A percentile compares a stretch with the other conserved stretches of the same genome.
Conservation (phyloP, 2,888 invertebrate genomes). For the Chaetoderma sp. region DNA sequence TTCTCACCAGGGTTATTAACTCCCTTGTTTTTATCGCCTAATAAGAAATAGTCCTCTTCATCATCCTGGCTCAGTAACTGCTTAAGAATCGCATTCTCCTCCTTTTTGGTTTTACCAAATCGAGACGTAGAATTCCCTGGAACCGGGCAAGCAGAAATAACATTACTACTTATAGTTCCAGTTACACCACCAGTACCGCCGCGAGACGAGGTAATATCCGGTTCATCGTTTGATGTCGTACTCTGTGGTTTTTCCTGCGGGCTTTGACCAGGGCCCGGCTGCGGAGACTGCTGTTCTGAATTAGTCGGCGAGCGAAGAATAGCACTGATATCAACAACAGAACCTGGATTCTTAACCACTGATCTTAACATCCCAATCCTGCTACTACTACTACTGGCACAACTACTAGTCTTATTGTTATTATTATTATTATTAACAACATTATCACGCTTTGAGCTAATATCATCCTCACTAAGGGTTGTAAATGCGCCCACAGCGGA, state of each 20-base stretch:
- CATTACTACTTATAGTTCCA: neutral
- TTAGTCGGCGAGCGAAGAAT: constrained; percentile 49
- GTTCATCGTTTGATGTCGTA: constrained; percentile 58
- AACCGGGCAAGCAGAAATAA: too few relatives aligned
- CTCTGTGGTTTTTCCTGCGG: constrained; percentile 63
- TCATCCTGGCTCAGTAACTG: constrained; percentile 79
- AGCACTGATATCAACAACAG: too few relatives aligned
- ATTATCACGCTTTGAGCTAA: too few relatives aligned
- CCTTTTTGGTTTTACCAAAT: constrained; percentile 17
- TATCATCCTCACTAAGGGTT: neutral
- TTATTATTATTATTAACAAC: too few relatives aligned
- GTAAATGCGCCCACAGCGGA: too few relatives aligned
- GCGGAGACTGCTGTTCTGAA: constrained; percentile 55
- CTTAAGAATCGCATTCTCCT: constrained; percentile 64
- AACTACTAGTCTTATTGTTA: too few relatives aligned
- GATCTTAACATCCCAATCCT: neutral
- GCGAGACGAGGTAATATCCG: constrained; percentile 29
- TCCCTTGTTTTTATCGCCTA: constrained; percentile 70
- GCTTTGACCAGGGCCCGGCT: constrained; percentile 57
- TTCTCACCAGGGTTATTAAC: neutral
- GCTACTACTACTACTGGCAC: neutral
- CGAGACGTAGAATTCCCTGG: too few relatives aligned
- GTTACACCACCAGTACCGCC: constrained; percentile 17
- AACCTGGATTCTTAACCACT: too few relatives aligned
- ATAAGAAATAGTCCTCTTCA: constrained; percentile 74